Base-by-base conservation (phyloP, 2,797 vertebrate species). In the Melanotaenia parkinsoni region DNA sequence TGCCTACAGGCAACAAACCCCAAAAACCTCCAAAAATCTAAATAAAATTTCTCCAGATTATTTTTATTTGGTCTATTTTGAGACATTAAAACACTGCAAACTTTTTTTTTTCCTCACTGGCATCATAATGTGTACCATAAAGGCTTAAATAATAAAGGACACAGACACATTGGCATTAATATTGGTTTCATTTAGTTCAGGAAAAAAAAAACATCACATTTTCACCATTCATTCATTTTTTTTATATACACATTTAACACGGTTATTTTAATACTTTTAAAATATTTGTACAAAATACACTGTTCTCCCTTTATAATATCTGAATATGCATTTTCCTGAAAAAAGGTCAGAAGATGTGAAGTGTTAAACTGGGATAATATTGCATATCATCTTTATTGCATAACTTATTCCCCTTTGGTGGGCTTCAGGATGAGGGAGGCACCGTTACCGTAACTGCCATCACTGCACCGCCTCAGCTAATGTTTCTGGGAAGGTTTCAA, bases 261-360 rank as follows among this genome's bases (percentile, higher is more conserved):
- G 81, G 69, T 86, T 89, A 86, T 84, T 92, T 90, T 87, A 94
- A 94, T 91, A 93, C 92, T 91, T 92, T 93, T 85, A 85, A 94
- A 90, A 92, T 93, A 93, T 89, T 92, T 92, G 80, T 93, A 93
- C 88, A 95, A 95, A 95, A 95, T 93, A 95, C 91, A 92, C 89
- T 86, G 86, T 92, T 92, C 86, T 91, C 90, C 89, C 85, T 94
- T 92, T 87, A 90, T 85, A 86, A 82, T 79, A 72, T 83, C 76
- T 66, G 63, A 87, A 83, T 87, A 89, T 77, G 74, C 80, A 86
- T 83, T 76, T 82, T 60, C 83, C 81, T 87, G 76, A 63, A 80
- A 30, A 81, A 76, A 78, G 58, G 45, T 84, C 85, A 86, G 86
- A 80, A 87, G 80, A 82, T 87, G 79, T 76, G 74, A 70, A 40